phyloP scores from a whole-genome alignment of 2,113 vertebrate genomes.

The Raja brachyura region DNA sequence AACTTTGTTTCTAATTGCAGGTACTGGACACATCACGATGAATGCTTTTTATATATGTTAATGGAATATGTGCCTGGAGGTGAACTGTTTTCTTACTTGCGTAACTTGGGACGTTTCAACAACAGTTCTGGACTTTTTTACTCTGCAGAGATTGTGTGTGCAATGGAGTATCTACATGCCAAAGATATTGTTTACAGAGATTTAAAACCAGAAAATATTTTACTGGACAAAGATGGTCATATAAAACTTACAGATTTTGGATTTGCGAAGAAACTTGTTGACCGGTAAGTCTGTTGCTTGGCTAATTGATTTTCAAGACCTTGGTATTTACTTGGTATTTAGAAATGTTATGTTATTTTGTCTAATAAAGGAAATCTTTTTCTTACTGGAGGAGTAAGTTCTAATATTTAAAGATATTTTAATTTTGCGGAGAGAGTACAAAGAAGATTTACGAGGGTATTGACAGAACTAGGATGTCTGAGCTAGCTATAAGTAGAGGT shows the following conservation, averaged over 20 bases:
- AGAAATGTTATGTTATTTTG: not conserved
- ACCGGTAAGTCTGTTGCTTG: conserved; percentile 63
- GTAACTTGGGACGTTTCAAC: conserved; percentile 80
- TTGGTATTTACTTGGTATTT: not conserved
- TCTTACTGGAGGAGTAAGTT: not conserved
- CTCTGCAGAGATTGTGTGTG: conserved; percentile 78
- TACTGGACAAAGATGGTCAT: conserved; percentile 85
- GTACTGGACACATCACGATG: conserved; percentile 86
- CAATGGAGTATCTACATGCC: conserved; percentile 88
- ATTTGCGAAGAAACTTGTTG: conserved; percentile 88
- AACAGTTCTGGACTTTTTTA: conserved; percentile 77
- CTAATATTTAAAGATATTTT: not conserved
- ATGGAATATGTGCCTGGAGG: conserved; percentile 88
- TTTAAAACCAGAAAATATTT: conserved; percentile 92
- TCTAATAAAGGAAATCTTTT: not conserved
- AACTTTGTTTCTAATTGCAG: conserved; percentile 49
- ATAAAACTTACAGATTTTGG: conserved; percentile 92
- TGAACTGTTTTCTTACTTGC: conserved; percentile 86
- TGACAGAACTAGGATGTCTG: no score
- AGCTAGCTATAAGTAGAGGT: no score
- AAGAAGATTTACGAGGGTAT: no score
- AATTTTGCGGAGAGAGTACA: not conserved
- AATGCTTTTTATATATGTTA: conserved; percentile 84
- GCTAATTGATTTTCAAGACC: not conserved
- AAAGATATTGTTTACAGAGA: conserved; percentile 86